Evolutionary conservation across 35 echinoderm and acorn worm genomes (phyloP).

Genomic region (Eucidaris tribuloides): DNA sequence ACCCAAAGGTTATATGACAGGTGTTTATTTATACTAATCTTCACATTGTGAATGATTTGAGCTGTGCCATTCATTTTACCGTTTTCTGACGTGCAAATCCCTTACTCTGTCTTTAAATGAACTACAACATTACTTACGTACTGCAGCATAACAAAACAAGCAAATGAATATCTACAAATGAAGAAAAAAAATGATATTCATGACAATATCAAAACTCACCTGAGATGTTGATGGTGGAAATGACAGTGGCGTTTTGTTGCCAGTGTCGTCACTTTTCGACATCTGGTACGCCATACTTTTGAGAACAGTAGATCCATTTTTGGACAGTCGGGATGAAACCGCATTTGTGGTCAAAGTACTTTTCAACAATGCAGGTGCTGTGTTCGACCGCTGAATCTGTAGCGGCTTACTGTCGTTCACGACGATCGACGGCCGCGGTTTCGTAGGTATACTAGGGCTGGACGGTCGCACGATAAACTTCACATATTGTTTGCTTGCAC

Average conservation of each 20-base stretch:
- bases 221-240: constrained; percentile 10
- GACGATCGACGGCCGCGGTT: not conserved
- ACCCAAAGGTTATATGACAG: too few relatives aligned
- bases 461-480: constrained; percentile 4
- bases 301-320: not conserved
- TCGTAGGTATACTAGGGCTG: not conserved
- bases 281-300: not conserved
- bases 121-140: too few relatives aligned
- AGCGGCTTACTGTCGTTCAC: not conserved
- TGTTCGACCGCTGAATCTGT: not conserved
- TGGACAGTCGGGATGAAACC: not conserved
- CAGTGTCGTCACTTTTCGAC: not conserved
- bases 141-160: too few relatives aligned
- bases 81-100: too few relatives aligned
- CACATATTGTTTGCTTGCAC: not conserved
- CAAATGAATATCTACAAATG: too few relatives aligned
- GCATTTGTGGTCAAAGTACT: too few relatives aligned
- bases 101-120: too few relatives aligned
- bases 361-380: not conserved
- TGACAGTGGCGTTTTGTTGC: not conserved
- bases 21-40: too few relatives aligned
- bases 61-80: too few relatives aligned
- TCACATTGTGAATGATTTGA: too few relatives aligned
- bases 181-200: too few relatives aligned
- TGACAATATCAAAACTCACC: too few relatives aligned